phyloP scores from a whole-genome alignment of 2,797 vertebrate genomes.

The Australoheros facetus region DNA sequence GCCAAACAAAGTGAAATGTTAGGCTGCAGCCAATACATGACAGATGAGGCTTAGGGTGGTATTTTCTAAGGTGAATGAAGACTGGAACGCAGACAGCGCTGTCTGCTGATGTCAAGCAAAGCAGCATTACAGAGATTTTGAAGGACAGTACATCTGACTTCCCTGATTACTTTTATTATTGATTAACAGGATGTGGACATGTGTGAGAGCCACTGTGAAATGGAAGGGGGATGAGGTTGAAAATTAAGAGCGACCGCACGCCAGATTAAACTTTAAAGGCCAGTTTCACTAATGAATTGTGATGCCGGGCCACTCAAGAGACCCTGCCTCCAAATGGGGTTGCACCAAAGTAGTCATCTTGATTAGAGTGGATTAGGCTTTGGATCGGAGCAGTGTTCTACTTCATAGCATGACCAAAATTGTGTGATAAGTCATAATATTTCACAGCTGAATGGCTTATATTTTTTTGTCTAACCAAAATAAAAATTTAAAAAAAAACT shows the following conservation, averaged over 20 bases:
- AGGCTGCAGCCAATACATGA: constrained; percentile 75
- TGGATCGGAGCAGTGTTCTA: constrained; percentile 25
- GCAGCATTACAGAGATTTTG: constrained; percentile 64
- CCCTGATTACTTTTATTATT: constrained; percentile 66
- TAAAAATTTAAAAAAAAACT: too few relatives aligned
- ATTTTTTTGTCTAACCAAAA: constrained; percentile 18
- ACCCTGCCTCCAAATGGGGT: constrained; percentile 20
- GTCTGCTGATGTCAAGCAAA: constrained; percentile 72
- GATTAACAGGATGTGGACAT: constrained; percentile 61
- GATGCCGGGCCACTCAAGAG: constrained; percentile 54
- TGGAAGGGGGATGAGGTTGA: constrained; percentile 13
- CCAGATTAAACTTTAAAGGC: constrained; percentile 62
- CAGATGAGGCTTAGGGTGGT: constrained; percentile 74
- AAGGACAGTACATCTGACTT: constrained; percentile 70
- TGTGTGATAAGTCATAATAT: constrained; percentile 16
- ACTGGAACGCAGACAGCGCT: constrained; percentile 61
- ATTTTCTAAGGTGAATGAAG: constrained; percentile 74
- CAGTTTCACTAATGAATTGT: constrained; percentile 63
- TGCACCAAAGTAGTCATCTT: constrained; percentile 48
- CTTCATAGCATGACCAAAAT: constrained; percentile 6
- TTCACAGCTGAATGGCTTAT: constrained; percentile 14
- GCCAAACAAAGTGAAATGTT: constrained; percentile 81
- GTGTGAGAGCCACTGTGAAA: constrained; percentile 44
- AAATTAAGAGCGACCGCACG: constrained; percentile 47
- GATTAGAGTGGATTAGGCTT: constrained; percentile 48